Evolutionary conservation across 2,888 invertebrate genomes (phyloP).

Genomic region (Chloroclysta siterata): DNA sequence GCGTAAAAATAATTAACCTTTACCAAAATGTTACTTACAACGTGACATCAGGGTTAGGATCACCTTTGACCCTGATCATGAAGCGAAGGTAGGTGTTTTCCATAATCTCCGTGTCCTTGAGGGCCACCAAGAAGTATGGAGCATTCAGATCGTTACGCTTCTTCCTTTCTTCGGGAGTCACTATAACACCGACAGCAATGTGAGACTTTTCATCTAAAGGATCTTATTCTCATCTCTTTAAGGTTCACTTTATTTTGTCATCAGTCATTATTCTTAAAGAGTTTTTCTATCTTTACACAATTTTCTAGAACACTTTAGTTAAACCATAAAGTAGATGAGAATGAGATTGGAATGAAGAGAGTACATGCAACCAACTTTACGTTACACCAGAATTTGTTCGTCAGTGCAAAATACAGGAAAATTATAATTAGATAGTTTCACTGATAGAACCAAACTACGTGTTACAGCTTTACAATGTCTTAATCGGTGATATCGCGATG

Average conservation of each 20-base stretch:
- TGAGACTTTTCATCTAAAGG: slow-evolving; percentile 4
- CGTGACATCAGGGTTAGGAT: slow-evolving; percentile 94
- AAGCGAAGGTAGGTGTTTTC: slow-evolving; percentile 94
- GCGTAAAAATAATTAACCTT: too few species aligned
- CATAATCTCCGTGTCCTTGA: slow-evolving; percentile 94
- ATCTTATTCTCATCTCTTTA: slow-evolving; percentile 24
- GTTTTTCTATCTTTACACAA: too few species aligned
- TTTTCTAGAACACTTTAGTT: background rate
- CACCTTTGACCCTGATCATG: slow-evolving; percentile 94
- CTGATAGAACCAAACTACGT: slow-evolving; percentile 59
- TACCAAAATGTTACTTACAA: slow-evolving; percentile 89
- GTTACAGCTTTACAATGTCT: slow-evolving; percentile 81
- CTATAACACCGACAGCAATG: slow-evolving; percentile 66
- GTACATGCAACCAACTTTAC: background rate
- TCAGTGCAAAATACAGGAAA: slow-evolving; percentile 71
- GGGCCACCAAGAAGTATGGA: slow-evolving; percentile 93
- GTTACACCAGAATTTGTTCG: slow-evolving; percentile 19
- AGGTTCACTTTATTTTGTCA: background rate
- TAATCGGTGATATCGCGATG: slow-evolving; percentile 71
- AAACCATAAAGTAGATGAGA: slow-evolving; percentile 19
- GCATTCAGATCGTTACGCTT: slow-evolving; percentile 89
- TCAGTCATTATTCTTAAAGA: too few species aligned
- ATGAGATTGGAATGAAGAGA: slow-evolving; percentile 13
- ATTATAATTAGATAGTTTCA: slow-evolving; percentile 54
- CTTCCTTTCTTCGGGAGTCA: slow-evolving; percentile 89